phyloP scores from a whole-genome alignment of 2,888 invertebrate genomes.

The Tipula lateralis region DNA sequence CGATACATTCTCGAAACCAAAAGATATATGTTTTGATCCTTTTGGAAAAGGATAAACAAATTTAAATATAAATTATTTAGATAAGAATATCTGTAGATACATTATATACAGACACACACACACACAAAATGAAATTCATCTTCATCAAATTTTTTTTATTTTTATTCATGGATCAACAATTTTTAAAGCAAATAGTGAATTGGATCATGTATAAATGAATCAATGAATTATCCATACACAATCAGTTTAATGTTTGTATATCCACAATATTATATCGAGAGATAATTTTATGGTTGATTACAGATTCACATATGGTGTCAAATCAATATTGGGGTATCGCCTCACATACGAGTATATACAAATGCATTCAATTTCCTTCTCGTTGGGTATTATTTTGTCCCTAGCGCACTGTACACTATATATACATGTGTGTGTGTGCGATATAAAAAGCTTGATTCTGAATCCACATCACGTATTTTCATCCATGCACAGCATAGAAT shows the following conservation, averaged over 20 bases:
- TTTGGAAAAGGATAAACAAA: neutral
- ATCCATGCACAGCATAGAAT: neutral
- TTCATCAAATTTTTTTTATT: neutral
- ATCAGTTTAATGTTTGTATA: neutral
- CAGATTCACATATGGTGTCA: neutral
- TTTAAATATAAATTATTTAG: constrained; percentile 11
- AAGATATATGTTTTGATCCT: neutral
- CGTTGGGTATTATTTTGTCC: neutral
- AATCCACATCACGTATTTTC: neutral
- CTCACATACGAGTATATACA: neutral
- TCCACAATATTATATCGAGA: neutral
- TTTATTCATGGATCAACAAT: neutral
- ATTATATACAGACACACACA: neutral
- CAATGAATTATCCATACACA: neutral
- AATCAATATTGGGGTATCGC: neutral
- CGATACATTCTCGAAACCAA: neutral
- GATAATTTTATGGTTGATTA: constrained; percentile 4
- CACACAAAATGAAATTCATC: neutral
- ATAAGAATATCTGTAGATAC: neutral
- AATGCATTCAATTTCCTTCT: neutral
- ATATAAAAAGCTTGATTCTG: neutral
- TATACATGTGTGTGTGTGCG: too few relatives aligned
- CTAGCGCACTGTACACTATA: neutral
- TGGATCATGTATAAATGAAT: neutral
- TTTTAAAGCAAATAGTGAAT: neutral